A percentile compares a stretch with the other conserved stretches of the same genome.
Conservation (phyloP, 2,888 invertebrate genomes). For the Acheta domesticus region DNA sequence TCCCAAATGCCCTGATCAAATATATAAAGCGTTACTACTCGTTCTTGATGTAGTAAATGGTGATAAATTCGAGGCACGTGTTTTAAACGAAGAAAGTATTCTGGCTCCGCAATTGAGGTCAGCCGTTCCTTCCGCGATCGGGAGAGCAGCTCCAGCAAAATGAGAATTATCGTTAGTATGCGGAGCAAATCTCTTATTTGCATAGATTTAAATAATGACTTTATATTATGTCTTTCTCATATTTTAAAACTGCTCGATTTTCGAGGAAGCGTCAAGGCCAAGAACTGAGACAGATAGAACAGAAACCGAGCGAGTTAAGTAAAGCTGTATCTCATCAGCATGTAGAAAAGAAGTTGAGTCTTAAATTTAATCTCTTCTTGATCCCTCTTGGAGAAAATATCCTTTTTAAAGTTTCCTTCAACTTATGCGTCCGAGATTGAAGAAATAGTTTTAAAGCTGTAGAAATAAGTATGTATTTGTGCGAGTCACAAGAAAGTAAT, state of each 20-base stretch:
- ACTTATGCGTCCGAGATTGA: constrained; percentile 20
- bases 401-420: constrained; percentile 24
- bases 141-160: neutral
- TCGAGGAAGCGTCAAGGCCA: constrained; percentile 4
- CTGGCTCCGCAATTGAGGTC: no score
- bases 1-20: no score
- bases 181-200: neutral
- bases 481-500: neutral
- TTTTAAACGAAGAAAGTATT: no score
- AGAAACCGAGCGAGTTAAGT: constrained; percentile 11
- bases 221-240: constrained; percentile 10
- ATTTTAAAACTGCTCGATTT: constrained; percentile 18
- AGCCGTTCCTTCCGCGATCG: no score
- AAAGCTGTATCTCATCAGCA: constrained; percentile 23
- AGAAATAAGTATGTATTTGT: constrained; percentile 11
- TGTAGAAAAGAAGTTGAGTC: constrained; percentile 20
- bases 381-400: constrained; percentile 24
- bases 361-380: constrained; percentile 25
- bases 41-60: no score
- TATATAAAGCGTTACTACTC: no score
- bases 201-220: constrained; percentile 18
- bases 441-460: neutral
- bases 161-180: constrained; percentile 2
- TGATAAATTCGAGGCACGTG: no score
- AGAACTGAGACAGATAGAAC: constrained; percentile 6